These are phyloP conservation scores for Eristalis arbustorum DNA, from an alignment of 2,888 invertebrate species.

Conservation along the genomic window DNA sequence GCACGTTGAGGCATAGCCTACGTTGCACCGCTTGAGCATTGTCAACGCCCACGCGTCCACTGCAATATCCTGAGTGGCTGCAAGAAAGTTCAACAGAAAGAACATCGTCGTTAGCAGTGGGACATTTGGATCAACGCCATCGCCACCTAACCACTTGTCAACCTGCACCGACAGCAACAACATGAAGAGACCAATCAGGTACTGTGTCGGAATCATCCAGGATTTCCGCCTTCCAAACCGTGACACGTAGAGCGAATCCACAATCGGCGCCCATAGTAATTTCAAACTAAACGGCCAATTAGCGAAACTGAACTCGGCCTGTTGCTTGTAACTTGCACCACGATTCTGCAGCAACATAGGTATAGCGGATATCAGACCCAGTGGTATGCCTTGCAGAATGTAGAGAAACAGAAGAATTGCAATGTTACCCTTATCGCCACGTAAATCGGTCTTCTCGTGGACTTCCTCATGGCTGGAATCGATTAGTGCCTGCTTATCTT, in stretches of 20 bases:
- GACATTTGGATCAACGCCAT: constrained; percentile 84
- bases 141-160: constrained; percentile 88
- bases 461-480: constrained; percentile 65
- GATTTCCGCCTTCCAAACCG: constrained; percentile 96
- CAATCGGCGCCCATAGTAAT: constrained; percentile 98
- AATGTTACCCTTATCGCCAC: constrained; percentile 90
- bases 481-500: constrained; percentile 14
- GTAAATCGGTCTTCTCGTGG: constrained; percentile 81
- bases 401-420: constrained; percentile 94
- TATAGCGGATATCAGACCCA: constrained; percentile 95
- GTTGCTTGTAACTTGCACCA: constrained; percentile 95
- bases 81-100: constrained; percentile 95
- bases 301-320: constrained; percentile 96
- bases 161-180: constrained; percentile 89
- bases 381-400: constrained; percentile 95
- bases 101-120: constrained; percentile 91
- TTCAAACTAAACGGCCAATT: constrained; percentile 97
- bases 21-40: constrained; percentile 98
- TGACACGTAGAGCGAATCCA: constrained; percentile 93
- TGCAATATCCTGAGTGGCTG: constrained; percentile 99
- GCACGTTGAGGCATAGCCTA: constrained; percentile 99
- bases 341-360: constrained; percentile 97
- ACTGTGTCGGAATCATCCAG: constrained; percentile 96
- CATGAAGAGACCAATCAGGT: constrained; percentile 94
- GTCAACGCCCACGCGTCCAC: constrained; percentile 99